Evolutionary conservation across 2,888 invertebrate species (phyloP).

Genomic region (Dolichopus griseipennis): DNA sequence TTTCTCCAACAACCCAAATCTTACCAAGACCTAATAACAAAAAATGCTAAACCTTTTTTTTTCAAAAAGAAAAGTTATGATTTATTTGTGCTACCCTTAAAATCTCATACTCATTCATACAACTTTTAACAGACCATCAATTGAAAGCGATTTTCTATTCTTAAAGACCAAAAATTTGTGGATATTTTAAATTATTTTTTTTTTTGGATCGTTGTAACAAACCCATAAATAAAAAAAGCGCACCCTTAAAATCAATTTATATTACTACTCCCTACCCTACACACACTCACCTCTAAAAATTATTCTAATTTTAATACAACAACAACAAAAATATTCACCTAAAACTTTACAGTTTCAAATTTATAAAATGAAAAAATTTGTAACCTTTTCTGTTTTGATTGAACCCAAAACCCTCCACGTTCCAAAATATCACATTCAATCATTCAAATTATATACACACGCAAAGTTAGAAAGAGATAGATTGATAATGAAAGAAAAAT

Average conservation of each 20-base stretch:
- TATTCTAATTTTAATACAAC: neutral
- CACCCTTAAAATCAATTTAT: neutral
- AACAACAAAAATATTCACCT: neutral
- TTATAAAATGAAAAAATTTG: neutral
- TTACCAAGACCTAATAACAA: no score
- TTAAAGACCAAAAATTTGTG: neutral
- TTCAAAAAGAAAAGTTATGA: no score
- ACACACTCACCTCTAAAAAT: neutral
- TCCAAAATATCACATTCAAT: no score
- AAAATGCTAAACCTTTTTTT: no score
- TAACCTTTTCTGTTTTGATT: neutral
- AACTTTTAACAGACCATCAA: neutral
- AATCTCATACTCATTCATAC: neutral
- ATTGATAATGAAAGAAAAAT: no score
- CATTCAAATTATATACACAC: no score
- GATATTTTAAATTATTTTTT: no score
- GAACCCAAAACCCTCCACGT: neutral
- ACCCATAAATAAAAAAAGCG: neutral
- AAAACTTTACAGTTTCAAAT: neutral
- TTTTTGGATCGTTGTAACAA: neutral
- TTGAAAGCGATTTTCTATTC: neutral
- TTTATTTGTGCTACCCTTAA: no score
- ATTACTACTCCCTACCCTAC: no score
- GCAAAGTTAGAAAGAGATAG: no score
- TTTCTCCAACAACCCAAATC: no score